Evolutionary conservation across 2,888 invertebrate species (phyloP).

Genomic region (Ypsolopha sequella): DNA sequence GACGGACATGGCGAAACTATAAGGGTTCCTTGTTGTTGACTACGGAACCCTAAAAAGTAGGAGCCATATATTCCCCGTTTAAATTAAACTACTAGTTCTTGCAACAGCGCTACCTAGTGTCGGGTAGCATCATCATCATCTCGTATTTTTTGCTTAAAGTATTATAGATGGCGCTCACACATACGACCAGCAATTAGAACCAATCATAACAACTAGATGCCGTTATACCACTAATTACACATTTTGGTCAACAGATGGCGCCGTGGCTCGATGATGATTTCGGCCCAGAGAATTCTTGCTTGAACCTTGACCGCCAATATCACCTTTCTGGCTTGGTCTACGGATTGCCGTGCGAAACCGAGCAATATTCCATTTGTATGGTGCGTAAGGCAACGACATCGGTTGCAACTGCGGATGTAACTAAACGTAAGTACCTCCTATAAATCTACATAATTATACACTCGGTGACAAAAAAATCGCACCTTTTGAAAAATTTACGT

Average conservation of each 20-base stretch:
- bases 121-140: background rate
- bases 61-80: too few species aligned
- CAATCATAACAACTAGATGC: too few species aligned
- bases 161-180: background rate
- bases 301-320: conserved; percentile 62
- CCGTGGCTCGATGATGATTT: conserved; percentile 63
- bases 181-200: background rate
- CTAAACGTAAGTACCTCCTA: too few species aligned
- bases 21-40: too few species aligned
- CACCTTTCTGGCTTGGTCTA: conserved; percentile 58
- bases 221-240: too few species aligned
- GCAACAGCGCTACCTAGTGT: background rate
- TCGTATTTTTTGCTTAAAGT: background rate
- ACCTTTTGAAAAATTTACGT: too few species aligned
- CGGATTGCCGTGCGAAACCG: conserved; percentile 60
- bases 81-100: too few species aligned
- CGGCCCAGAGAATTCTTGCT: conserved; percentile 46
- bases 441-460: too few species aligned
- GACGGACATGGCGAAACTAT: too few species aligned
- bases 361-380: conserved; percentile 63
- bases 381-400: conserved; percentile 15
- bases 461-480: too few species aligned
- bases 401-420: too few species aligned
- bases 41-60: too few species aligned
- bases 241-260: conserved; percentile 32